phyloP scores from a whole-genome alignment of 2,113 vertebrate species.

The Paraplagusia blochii region DNA sequence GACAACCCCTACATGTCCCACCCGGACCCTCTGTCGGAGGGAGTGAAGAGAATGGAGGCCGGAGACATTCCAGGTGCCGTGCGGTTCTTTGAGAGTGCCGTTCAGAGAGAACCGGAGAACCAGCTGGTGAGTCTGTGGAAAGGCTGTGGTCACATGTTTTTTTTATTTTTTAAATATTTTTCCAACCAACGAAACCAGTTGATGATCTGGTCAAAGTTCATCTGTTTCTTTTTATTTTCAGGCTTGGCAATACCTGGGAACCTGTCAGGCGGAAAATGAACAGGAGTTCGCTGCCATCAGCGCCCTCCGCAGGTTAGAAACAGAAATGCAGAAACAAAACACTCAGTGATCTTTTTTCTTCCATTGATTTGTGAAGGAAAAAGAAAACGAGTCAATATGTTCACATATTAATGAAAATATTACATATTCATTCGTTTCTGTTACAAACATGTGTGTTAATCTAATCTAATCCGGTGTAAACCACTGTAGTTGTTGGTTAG shows the following conservation, averaged over 20 bases:
- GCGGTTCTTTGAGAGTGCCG: conserved; percentile 92
- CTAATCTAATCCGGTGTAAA: neutral
- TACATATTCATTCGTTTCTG: neutral
- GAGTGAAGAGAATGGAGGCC: conserved; percentile 83
- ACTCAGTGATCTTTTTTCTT: no score
- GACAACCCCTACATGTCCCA: conserved; percentile 93
- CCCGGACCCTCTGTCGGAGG: conserved; percentile 88
- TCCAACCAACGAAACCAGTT: neutral
- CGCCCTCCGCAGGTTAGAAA: conserved; percentile 88
- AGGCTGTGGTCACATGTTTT: neutral
- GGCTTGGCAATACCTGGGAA: conserved; percentile 98
- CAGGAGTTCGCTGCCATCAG: conserved; percentile 97
- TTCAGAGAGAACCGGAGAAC: conserved; percentile 89
- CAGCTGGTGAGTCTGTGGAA: conserved; percentile 83
- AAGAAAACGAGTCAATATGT: no score
- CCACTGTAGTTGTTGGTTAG: no score
- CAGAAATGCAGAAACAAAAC: neutral
- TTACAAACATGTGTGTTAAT: no score
- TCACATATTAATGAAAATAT: no score
- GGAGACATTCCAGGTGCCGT: conserved; percentile 95
- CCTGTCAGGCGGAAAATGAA: conserved; percentile 96
- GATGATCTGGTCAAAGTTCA: neutral
- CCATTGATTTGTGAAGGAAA: no score
- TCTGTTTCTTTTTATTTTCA: conserved; percentile 47
- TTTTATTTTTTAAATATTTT: no score